phyloP scores from a whole-genome alignment of 2,113 vertebrate genomes.

The Lophius piscatorius region DNA sequence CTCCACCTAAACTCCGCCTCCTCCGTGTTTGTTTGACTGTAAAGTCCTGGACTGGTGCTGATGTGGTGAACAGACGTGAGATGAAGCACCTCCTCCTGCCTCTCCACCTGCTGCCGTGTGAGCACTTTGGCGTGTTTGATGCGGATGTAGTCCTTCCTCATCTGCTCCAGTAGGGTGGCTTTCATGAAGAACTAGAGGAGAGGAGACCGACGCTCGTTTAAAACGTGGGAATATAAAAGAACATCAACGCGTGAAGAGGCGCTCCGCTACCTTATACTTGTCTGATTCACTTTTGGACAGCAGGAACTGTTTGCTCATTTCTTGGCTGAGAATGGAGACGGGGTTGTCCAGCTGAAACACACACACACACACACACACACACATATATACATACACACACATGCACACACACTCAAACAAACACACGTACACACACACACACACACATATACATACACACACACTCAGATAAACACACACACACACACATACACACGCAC shows the following conservation, averaged over 20 bases:
- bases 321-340: constrained; percentile 91
- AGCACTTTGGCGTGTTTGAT: constrained; percentile 87
- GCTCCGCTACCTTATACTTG: constrained; percentile 88
- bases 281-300: constrained; percentile 92
- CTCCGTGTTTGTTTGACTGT: no score
- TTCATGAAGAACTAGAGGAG: constrained; percentile 92
- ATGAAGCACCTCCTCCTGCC: constrained; percentile 51
- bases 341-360: constrained; percentile 90
- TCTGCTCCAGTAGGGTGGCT: constrained; percentile 91
- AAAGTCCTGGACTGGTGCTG: background rate
- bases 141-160: constrained; percentile 91
- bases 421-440: no score
- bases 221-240: background rate
- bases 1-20: no score
- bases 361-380: background rate
- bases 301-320: constrained; percentile 94
- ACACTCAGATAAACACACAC: no score
- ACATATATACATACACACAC: no score
- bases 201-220: background rate
- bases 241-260: background rate
- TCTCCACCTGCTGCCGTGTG: constrained; percentile 57
- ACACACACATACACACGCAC: no score
- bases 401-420: no score
- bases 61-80: background rate
- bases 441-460: no score